Evolutionary conservation across 2,888 invertebrate genomes (phyloP), one percentile per base, ranked within the genome.

Genomic region (Stenurella melanura): DNA sequence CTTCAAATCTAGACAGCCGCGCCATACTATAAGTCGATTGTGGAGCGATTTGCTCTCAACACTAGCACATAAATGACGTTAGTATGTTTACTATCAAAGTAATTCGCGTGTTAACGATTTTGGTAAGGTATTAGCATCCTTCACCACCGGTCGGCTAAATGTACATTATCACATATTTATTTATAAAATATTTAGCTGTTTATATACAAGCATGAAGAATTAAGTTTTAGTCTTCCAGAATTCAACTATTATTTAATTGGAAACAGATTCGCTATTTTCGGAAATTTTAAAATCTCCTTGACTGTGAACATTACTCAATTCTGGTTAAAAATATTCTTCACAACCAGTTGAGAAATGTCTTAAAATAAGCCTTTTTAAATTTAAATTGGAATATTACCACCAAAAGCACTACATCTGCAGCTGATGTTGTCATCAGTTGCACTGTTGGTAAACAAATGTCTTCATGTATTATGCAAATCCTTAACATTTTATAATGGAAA

Each of bases 151-250:
- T 50, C 42, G 15, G 42, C 0, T 50, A 50, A 50, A 15, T 50
- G 50, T 6, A n/a, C 50, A n/a, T 50, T 50, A 42, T 50, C 50
- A 50, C 5, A 50, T 50, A 50, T n/a, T 50, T 50, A n/a, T 7
- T 15, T 50, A 50, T n/a, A 50, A 50, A 50, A 50, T 50, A 50
- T 50, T n/a, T 50, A n/a, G 50, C 50, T 50, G n/a, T 50, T 50
- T 15, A 15, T 42, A 38, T 38, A 38, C 11, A 15, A 42, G 4
- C 15, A 42, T 15, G 4, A 15, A 42, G 4, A 4, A 4, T 15
- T 17, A n/a, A 50, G 2, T 50, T 17, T 50, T 50, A 50, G n/a
- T 50, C 2, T 50, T 50, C 15, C 50, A n/a, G 50, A n/a, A 4
- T 12, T 42, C n/a, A n/a, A n/a, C n/a, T 3, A 42, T 42, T 42